Conservation (phyloP, 2,797 vertebrate genomes). For the Microcaecilia unicolor region DNA sequence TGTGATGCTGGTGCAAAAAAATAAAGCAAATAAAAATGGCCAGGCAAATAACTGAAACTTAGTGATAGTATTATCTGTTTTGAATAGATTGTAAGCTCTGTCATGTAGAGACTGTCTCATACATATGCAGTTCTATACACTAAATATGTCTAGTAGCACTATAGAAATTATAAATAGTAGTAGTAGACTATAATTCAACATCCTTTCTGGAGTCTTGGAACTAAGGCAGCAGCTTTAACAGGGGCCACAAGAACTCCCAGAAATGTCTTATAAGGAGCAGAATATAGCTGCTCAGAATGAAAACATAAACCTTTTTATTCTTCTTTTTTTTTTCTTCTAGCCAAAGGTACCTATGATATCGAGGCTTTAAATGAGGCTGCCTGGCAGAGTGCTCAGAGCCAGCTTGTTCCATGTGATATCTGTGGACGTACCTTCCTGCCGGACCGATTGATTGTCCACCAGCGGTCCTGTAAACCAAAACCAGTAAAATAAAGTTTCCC, state of each 20-base stretch:
- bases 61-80: no score
- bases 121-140: no score
- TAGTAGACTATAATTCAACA: no score
- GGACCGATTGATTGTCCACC: slow-evolving; percentile 65
- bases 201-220: slow-evolving; percentile 34
- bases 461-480: slow-evolving; percentile 58
- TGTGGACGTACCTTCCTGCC: slow-evolving; percentile 65
- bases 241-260: slow-evolving; percentile 67
- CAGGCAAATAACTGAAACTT: no score
- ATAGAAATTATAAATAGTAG: no score
- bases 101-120: no score
- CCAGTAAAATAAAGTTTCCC: slow-evolving; percentile 30
- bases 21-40: no score
- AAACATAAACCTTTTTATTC: slow-evolving; percentile 46
- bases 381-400: slow-evolving; percentile 58
- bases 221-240: slow-evolving; percentile 49
- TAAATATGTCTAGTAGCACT: no score
- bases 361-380: slow-evolving; percentile 58
- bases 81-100: no score
- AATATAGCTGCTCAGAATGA: slow-evolving; percentile 45
- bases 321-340: slow-evolving; percentile 47
- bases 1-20: no score
- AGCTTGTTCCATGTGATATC: slow-evolving; percentile 57
- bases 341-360: slow-evolving; percentile 64
- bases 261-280: slow-evolving; percentile 50